These are phyloP conservation scores for Galaxias olidus DNA, from an alignment of 2,797 vertebrate genomes.

Conservation along the genomic window DNA sequence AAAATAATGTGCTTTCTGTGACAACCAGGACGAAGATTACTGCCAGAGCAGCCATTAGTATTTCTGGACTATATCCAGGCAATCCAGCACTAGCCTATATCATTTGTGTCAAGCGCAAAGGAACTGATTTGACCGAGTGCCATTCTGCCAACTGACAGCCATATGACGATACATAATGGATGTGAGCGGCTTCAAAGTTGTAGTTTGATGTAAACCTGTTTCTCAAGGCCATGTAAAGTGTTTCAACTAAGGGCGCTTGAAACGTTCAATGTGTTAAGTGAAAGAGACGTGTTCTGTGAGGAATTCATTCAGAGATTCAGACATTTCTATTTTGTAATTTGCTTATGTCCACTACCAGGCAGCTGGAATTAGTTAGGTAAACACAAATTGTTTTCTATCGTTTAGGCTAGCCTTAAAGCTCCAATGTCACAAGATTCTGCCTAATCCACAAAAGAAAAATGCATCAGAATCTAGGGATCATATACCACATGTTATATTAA, in stretches of 20 bases:
- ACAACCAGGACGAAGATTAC: conserved; percentile 58
- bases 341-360: conserved; percentile 39
- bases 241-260: conserved; percentile 54
- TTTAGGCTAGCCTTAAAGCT: conserved; percentile 26
- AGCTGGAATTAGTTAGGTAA: too few species aligned
- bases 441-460: too few species aligned
- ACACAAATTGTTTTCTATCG: background rate
- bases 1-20: conserved; percentile 62
- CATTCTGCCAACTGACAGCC: conserved; percentile 52
- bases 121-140: conserved; percentile 58
- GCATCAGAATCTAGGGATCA: too few species aligned
- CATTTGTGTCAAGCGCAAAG: conserved; percentile 61
- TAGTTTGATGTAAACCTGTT: conserved; percentile 56
- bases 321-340: too few species aligned
- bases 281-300: conserved; percentile 39
- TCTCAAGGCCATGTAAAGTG: conserved; percentile 46
- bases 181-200: conserved; percentile 37
- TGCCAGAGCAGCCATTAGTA: conserved; percentile 60
- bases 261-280: conserved; percentile 29
- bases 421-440: too few species aligned
- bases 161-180: conserved; percentile 58
- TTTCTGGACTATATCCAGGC: conserved; percentile 53
- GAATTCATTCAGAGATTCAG: too few species aligned
- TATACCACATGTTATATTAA: too few species aligned
- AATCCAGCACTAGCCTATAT: too few species aligned